These are phyloP conservation scores for Hippocampus mohnikei DNA, from an alignment of 2,113 vertebrate genomes.

Conservation along the genomic window DNA sequence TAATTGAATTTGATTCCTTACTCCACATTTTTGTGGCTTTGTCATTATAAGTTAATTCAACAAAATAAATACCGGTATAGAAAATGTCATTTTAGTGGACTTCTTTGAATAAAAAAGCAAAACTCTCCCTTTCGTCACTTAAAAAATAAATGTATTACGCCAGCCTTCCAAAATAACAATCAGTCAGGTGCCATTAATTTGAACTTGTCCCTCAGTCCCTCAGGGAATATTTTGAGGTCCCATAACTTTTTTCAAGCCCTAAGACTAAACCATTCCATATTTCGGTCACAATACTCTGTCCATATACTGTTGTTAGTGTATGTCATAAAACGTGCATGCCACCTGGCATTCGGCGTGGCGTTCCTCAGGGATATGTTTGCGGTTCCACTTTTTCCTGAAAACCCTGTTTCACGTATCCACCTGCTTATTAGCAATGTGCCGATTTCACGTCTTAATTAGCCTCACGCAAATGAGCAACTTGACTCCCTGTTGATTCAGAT, in stretches of 20 bases:
- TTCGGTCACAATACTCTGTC: neutral
- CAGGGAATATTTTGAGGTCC: neutral
- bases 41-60: too few relatives aligned
- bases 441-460: neutral
- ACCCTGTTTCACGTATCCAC: neutral
- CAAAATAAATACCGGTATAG: too few relatives aligned
- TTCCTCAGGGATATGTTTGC: neutral
- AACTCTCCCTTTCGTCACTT: too few relatives aligned
- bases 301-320: neutral
- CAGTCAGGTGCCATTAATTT: neutral
- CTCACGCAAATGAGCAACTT: neutral
- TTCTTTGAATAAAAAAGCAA: too few relatives aligned
- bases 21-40: too few relatives aligned
- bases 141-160: too few relatives aligned
- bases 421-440: neutral
- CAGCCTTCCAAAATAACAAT: neutral
- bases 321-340: neutral
- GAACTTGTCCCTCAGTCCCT: neutral
- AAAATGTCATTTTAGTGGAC: too few relatives aligned
- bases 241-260: neutral
- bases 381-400: neutral
- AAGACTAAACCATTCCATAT: neutral
- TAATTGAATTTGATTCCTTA: too few relatives aligned
- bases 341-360: neutral
- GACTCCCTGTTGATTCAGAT: slow-evolving; percentile 51